A percentile compares a stretch with the other conserved stretches of the same genome.
Evolutionary conservation across 2,888 invertebrate genomes (phyloP).

Genomic region (Rotaria magnacalcarata): DNA sequence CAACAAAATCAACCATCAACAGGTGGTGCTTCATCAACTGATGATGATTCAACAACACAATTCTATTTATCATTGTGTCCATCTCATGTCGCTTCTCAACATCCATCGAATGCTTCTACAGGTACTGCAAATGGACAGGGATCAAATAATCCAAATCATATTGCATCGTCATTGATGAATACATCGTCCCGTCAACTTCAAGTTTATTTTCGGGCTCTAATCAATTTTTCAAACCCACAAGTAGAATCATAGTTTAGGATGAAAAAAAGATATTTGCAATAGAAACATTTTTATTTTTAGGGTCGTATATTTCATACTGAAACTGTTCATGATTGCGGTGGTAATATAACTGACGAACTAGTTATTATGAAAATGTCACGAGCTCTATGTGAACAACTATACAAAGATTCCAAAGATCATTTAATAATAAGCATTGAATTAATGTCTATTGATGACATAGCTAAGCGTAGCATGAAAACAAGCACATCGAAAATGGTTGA

Average conservation of each 20-base stretch:
- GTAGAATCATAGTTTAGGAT: background rate
- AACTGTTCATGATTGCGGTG: conserved; percentile 31
- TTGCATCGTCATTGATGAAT: conserved; percentile 36
- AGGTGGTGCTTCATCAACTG: background rate
- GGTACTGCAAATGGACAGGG: background rate
- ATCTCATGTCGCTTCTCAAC: conserved; percentile 4
- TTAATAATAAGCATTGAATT: conserved; percentile 14
- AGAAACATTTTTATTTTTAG: background rate
- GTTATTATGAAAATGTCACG: conserved; percentile 7
- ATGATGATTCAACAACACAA: background rate
- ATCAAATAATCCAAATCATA: conserved; percentile 32
- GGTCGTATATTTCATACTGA: conserved; percentile 18
- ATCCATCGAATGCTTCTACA: background rate
- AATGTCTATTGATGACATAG: conserved; percentile 21
- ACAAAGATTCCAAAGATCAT: conserved; percentile 30
- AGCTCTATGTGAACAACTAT: background rate
- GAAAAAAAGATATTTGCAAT: background rate
- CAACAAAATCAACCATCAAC: background rate
- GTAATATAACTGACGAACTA: conserved; percentile 8
- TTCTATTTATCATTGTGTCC: conserved; percentile 18
- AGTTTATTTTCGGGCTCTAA: conserved; percentile 5
- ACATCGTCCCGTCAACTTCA: conserved; percentile 21
- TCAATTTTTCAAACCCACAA: conserved; percentile 20
- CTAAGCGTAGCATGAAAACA: conserved; percentile 35
- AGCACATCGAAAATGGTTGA: conserved; percentile 18